Conservation (phyloP, 2,113 vertebrate species). For the Catharus bicknelli region DNA sequence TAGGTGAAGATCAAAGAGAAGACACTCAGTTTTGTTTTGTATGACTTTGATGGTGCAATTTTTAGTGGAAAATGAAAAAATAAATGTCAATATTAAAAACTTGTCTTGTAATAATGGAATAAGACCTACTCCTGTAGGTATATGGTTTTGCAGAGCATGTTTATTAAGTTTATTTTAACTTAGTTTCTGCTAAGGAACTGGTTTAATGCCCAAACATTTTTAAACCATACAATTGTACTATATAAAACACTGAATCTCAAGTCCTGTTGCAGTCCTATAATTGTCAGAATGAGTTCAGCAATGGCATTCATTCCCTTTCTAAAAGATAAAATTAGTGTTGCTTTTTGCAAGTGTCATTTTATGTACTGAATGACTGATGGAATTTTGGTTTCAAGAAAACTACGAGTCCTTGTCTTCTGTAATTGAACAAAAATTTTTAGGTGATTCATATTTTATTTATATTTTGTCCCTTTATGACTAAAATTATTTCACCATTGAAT, state of each 20-base stretch:
- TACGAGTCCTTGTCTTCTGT: neutral
- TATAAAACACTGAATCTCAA: neutral
- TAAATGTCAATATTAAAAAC: neutral
- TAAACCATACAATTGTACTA: neutral
- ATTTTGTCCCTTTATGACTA: neutral
- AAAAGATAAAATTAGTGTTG: neutral
- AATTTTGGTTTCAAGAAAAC: neutral
- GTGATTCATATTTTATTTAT: neutral
- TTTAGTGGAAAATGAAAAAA: neutral
- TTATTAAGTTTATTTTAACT: neutral
- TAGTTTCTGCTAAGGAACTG: neutral
- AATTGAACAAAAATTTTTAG: neutral
- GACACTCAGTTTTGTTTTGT: neutral
- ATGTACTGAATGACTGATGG: neutral
- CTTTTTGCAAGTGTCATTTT: neutral
- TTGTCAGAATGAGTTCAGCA: constrained; percentile 29
- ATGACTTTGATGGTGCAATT: neutral
- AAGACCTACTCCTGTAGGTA: neutral
- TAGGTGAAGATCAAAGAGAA: neutral
- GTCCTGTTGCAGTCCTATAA: neutral
- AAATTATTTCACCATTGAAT: neutral
- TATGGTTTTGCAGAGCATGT: neutral
- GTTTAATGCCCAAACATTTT: neutral
- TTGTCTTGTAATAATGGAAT: neutral
- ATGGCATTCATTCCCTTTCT: neutral